Evolutionary conservation across 2,797 vertebrate species (phyloP).

Genomic region (Sebastes cheni): DNA sequence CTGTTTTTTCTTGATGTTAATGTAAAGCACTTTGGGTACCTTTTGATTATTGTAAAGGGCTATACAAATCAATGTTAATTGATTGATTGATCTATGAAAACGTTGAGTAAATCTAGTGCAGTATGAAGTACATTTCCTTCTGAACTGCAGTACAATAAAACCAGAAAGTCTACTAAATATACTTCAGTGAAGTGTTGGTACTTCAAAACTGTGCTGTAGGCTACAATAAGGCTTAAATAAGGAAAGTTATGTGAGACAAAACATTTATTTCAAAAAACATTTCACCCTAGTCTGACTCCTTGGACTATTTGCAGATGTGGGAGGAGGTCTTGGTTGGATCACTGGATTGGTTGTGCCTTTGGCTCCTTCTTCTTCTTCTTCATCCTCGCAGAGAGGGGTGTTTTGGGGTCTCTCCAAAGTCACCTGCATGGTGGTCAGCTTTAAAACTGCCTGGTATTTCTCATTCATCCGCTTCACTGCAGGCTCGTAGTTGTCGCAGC

Average conservation of each 20-base stretch:
- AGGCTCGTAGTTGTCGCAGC: constrained; percentile 85
- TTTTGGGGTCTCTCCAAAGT: constrained; percentile 75
- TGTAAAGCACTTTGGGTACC: no score
- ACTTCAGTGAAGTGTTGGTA: background rate
- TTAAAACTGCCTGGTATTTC: constrained; percentile 84
- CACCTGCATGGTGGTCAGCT: constrained; percentile 85
- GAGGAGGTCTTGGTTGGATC: constrained; percentile 51
- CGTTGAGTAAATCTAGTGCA: background rate
- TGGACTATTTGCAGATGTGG: constrained; percentile 51
- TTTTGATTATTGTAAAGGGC: no score
- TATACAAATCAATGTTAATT: no score
- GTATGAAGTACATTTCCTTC: background rate
- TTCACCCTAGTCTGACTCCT: constrained; percentile 60
- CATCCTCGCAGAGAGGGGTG: constrained; percentile 31
- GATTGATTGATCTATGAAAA: background rate
- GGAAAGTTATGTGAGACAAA: background rate
- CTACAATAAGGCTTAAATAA: no score
- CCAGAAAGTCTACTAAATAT: background rate
- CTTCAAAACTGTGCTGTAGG: background rate
- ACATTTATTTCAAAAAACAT: background rate
- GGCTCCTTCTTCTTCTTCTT: constrained; percentile 11
- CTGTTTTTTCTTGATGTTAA: no score
- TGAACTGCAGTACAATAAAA: no score
- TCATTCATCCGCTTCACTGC: constrained; percentile 83
- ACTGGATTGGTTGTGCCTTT: constrained; percentile 1